phyloP scores from a whole-genome alignment of 2,888 invertebrate genomes.

The Eristalinus aeneus region DNA sequence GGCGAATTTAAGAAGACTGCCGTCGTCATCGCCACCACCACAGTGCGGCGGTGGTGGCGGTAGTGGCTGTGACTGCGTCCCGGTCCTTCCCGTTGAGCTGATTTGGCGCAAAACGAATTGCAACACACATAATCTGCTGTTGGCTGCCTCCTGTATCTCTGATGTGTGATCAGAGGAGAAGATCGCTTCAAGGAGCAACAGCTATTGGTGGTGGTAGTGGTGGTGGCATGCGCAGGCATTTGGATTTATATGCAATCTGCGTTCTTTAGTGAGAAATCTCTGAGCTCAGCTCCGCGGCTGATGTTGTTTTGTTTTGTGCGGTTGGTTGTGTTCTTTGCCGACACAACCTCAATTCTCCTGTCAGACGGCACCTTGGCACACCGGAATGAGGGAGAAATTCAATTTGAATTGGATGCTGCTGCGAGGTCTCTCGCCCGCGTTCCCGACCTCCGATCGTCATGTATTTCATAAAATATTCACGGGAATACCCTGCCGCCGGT shows the following conservation, averaged over 20 bases:
- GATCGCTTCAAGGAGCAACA: slow-evolving; percentile 33
- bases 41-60: no score
- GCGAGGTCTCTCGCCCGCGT: slow-evolving; percentile 1
- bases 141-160: slow-evolving; percentile 49
- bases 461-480: slow-evolving; percentile 67
- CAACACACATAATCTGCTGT: slow-evolving; percentile 65
- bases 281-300: slow-evolving; percentile 10
- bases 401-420: slow-evolving; percentile 61
- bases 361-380: slow-evolving; percentile 51
- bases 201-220: not conserved
- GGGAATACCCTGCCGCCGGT: slow-evolving; percentile 35
- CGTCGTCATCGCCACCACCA: not conserved
- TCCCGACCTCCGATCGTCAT: slow-evolving; percentile 14
- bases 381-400: slow-evolving; percentile 44
- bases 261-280: slow-evolving; percentile 67
- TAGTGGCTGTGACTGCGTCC: not conserved
- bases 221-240: slow-evolving; percentile 69
- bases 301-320: slow-evolving; percentile 2
- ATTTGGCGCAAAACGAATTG: slow-evolving; percentile 71
- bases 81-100: slow-evolving; percentile 32
- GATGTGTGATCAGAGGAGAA: slow-evolving; percentile 57
- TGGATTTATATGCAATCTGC: slow-evolving; percentile 70
- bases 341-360: slow-evolving; percentile 65
- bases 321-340: slow-evolving; percentile 38
- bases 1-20: slow-evolving; percentile 60